Percentiles rank a stretch among this genome's conserved stretches.
Evolutionary conservation across 2,113 vertebrate species (phyloP).

Genomic region (Kryptolebias marmoratus): DNA sequence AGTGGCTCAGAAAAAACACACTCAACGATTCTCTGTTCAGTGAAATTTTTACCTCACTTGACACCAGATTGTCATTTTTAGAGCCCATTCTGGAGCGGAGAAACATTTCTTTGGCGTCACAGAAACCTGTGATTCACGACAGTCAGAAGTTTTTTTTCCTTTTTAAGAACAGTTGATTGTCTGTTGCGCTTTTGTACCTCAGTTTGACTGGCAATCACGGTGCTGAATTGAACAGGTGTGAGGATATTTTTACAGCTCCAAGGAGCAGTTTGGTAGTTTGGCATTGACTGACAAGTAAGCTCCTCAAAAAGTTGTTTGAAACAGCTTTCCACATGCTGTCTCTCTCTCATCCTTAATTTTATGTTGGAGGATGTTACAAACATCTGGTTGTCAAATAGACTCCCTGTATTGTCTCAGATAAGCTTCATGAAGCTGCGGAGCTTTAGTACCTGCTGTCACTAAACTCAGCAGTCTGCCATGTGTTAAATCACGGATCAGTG

Average conservation of each 20-base stretch:
- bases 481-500: constrained; percentile 14
- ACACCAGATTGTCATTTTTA: not conserved
- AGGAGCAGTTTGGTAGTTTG: constrained; percentile 25
- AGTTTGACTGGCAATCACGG: constrained; percentile 5
- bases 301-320: constrained; percentile 8
- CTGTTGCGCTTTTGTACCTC: not conserved
- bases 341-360: constrained; percentile 33
- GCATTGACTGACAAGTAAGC: constrained; percentile 27
- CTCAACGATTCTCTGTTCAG: not conserved
- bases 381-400: constrained; percentile 38
- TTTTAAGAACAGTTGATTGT: constrained; percentile 4
- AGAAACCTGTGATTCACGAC: constrained; percentile 12
- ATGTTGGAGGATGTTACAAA: constrained; percentile 19
- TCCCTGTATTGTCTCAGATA: constrained; percentile 25
- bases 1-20: constrained; percentile 1
- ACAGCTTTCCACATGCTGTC: constrained; percentile 9
- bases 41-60: constrained; percentile 3
- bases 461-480: constrained; percentile 18
- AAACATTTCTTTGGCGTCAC: not conserved
- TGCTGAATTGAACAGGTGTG: constrained; percentile 23
- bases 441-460: constrained; percentile 20
- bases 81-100: not conserved
- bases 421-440: constrained; percentile 12
- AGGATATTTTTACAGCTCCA: constrained; percentile 21
- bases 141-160: not conserved